Evolutionary conservation across 1,140 invertebrate genomes (phyloP).

Genomic region (Drosophila littoralis): DNA sequence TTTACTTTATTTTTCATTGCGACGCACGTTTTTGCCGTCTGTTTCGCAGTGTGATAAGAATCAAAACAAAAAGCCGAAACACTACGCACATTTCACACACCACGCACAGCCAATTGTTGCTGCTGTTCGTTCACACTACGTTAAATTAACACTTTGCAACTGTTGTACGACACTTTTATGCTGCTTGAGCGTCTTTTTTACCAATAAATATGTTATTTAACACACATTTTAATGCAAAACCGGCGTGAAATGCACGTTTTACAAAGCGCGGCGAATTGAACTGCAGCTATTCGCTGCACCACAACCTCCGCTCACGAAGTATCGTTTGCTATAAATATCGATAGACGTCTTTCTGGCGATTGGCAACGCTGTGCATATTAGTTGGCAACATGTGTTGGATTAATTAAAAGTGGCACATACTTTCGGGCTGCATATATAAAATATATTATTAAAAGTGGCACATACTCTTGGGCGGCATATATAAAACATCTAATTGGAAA

Average conservation of each 20-base stretch:
- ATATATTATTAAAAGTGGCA: too few species aligned
- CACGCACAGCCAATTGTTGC: conserved; percentile 2
- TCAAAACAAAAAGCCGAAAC: conserved; percentile 78
- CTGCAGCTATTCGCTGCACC: conserved; percentile 22
- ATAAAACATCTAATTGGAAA: too few species aligned
- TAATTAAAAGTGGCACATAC: conserved; percentile 11
- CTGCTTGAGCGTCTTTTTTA: not conserved
- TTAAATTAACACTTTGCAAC: not conserved
- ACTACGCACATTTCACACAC: conserved; percentile 46
- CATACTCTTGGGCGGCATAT: too few species aligned
- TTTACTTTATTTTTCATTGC: conserved; percentile 69
- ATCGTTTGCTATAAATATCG: conserved; percentile 10
- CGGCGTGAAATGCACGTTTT: not conserved
- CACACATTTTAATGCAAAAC: not conserved
- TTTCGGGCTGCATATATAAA: conserved; percentile 8
- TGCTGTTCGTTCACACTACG: not conserved
- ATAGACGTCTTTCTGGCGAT: not conserved
- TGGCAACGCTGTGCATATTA: not conserved
- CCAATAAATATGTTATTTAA: not conserved
- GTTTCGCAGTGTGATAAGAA: conserved; percentile 70
- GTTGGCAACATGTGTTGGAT: not conserved
- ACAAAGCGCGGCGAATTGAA: not conserved
- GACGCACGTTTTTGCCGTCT: conserved; percentile 54
- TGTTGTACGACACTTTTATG: not conserved
- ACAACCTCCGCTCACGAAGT: not conserved